Conservation (phyloP, 2,888 invertebrate species). For the Gastrophysa polygoni region DNA sequence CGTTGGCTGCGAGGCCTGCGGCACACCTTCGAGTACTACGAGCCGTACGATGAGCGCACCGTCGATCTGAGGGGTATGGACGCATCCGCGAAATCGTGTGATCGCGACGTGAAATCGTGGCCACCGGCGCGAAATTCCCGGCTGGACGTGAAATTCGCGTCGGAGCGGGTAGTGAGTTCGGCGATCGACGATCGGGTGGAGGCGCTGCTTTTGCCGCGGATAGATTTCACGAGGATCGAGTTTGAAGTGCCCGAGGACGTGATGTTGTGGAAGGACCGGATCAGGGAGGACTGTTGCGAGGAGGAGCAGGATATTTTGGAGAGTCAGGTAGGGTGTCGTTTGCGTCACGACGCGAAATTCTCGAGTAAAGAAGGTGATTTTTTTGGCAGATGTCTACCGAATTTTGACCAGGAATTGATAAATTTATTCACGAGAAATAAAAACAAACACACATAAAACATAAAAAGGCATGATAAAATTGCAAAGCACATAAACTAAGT, state of each 20-base stretch:
- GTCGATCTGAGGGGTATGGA: slow-evolving; percentile 22
- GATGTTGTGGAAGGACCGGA: slow-evolving; percentile 62
- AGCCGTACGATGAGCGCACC: slow-evolving; percentile 39
- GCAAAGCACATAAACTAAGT: no score
- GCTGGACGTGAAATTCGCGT: slow-evolving; percentile 41
- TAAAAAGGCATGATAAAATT: no score
- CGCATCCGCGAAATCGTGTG: slow-evolving; percentile 1
- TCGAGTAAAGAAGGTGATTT: no score
- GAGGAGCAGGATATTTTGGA: slow-evolving; percentile 63
- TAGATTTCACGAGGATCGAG: slow-evolving; percentile 57
- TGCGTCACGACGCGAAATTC: no score
- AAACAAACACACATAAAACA: no score
- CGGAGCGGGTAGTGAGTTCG: slow-evolving; percentile 45
- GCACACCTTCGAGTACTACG: slow-evolving; percentile 51
- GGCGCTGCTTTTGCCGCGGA: slow-evolving; percentile 37
- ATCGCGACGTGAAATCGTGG: slow-evolving; percentile 1
- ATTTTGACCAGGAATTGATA: no score
- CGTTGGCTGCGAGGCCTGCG: slow-evolving; percentile 52
- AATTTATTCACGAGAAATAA: no score
- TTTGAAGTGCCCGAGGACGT: slow-evolving; percentile 62
- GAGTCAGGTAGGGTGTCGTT: slow-evolving; percentile 46
- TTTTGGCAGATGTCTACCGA: no score
- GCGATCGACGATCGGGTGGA: slow-evolving; percentile 45
- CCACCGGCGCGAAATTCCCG: neutral
- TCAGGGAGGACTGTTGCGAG: slow-evolving; percentile 60